Conservation (phyloP, 2,888 invertebrate genomes). For the Tetanocera ferruginea region DNA sequence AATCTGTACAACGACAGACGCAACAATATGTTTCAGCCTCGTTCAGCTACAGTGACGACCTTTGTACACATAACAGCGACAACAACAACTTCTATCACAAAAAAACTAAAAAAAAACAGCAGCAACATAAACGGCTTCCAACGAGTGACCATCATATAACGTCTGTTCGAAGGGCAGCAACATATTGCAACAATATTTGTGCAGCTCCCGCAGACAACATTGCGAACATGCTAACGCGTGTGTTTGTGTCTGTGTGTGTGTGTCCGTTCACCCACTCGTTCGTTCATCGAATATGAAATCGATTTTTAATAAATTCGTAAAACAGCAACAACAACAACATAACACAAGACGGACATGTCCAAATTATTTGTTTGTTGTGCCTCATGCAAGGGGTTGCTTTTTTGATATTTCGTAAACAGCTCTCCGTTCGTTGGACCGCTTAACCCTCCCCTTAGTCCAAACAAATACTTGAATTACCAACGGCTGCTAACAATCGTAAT, state of each 20-base stretch:
- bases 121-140: constrained; percentile 8
- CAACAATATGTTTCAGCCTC: constrained; percentile 1
- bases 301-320: constrained; percentile 52
- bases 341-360: constrained; percentile 41
- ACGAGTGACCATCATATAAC: constrained; percentile 19
- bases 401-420: background rate
- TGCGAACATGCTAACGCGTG: constrained; percentile 37
- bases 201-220: constrained; percentile 46
- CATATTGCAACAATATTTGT: constrained; percentile 29
- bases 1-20: constrained; percentile 1
- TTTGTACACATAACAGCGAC: background rate
- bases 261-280: constrained; percentile 41
- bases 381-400: background rate
- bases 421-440: background rate
- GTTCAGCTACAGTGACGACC: background rate
- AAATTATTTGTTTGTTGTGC: background rate
- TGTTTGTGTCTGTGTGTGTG: constrained; percentile 43
- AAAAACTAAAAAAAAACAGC: background rate
- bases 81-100: background rate
- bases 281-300: constrained; percentile 43
- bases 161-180: constrained; percentile 22
- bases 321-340: constrained; percentile 3
- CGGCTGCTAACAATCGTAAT: background rate
- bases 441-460: background rate
- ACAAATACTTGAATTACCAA: background rate